Percentiles rank a stretch among this genome's conserved stretches.
Conservation (phyloP, 2,888 invertebrate genomes). For the Catocala sponsa region DNA sequence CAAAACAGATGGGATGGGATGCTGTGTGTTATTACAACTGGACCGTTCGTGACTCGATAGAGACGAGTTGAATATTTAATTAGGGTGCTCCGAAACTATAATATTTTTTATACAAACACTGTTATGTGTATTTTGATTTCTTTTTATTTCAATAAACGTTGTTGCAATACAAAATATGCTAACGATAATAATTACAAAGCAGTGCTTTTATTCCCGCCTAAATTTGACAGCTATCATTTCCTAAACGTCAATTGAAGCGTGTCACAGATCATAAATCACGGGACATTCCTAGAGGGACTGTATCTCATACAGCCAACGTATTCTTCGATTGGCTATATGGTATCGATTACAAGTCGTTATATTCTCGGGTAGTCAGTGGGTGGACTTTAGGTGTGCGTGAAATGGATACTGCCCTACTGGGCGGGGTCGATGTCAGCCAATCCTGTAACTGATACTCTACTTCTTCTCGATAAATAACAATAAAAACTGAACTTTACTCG, state of each 20-base stretch:
- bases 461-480: conserved; percentile 69
- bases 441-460: conserved; percentile 86
- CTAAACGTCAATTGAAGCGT: conserved; percentile 24
- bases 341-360: conserved; percentile 66
- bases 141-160: not conserved
- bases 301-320: conserved; percentile 21
- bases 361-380: conserved; percentile 65
- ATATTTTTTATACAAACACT: conserved; percentile 46
- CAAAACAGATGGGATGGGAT: conserved; percentile 78
- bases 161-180: conserved; percentile 1
- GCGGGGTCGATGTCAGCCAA: conserved; percentile 83
- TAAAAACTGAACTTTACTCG: conserved; percentile 46
- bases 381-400: conserved; percentile 80
- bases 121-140: conserved; percentile 23
- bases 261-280: conserved; percentile 44
- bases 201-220: conserved; percentile 13
- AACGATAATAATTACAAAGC: not conserved
- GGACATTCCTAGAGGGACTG: conserved; percentile 22
- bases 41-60: conserved; percentile 70
- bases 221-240: conserved; percentile 32
- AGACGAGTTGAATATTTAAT: conserved; percentile 71
- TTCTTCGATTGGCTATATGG: conserved; percentile 61
- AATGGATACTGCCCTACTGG: conserved; percentile 81
- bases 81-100: conserved; percentile 51
- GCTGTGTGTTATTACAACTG: conserved; percentile 86